Evolutionary conservation across 2,797 vertebrate genomes (phyloP), one percentile per base, ranked within the genome.

Genomic region (Sitta carolinensis): DNA sequence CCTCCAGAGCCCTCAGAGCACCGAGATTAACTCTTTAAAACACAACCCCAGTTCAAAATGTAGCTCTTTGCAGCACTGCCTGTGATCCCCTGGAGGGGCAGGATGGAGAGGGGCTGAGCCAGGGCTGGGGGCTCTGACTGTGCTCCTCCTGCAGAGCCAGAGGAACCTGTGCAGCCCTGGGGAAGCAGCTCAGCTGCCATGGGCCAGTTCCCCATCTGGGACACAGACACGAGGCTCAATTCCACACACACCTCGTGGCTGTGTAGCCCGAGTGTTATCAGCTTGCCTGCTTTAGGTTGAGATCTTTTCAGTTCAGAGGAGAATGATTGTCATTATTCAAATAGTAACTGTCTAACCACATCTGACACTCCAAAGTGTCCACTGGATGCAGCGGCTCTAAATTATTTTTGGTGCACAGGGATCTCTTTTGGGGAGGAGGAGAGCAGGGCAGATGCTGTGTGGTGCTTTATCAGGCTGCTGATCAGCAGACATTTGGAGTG

Each of bases 281-380:
- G 47, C 85, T 30, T 47, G 76, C 87, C 76, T 75, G 54, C 58
- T 57, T 64, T 18, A 25, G 79, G 72, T 62, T 32, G 72, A 68
- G 62, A 72, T 69, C 34, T 75, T 30, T 66, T 62, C 0, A 0
- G 18, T 75, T 80, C 58, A 40, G 73, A 76, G 50, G 45, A 55
- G 78, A 91, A 52, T 5, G 10, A 32, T 52, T 87, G 74, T 81
- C 76, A 86, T 86, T 90, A 91, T 91, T 95, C 69, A 88, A 26
- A 64, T 36, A 72, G 87, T 54, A 68, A 87, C 83, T 90, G 55
- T 59, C 63, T 95, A 32, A 93, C 85, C 94, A 94, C 93, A 96
- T 95, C 94, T 94, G 76, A 94, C 55, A 25, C 76, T 61, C 47
- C 6, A 2, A 63, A 45, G 36, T 45, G 70, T 36, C 73, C 52